Evolutionary conservation across 2,888 invertebrate genomes (phyloP), one percentile per base, ranked within the genome.

Genomic region (Drosophila rellima): DNA sequence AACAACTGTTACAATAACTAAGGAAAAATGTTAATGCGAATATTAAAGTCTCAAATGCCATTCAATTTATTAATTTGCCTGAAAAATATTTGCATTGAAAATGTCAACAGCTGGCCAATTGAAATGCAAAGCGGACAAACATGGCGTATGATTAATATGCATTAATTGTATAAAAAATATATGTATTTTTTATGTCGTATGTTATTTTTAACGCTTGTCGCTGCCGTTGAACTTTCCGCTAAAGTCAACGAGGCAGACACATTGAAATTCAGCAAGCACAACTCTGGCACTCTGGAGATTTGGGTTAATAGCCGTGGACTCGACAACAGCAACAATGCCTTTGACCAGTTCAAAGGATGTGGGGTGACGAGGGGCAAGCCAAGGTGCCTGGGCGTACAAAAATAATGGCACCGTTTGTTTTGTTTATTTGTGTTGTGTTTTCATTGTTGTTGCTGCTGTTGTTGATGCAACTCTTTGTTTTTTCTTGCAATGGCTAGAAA

Each of bases 261-360:
- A 77, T 70, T 76, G 68, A 78, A 79, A 79, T 59, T 76, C 72
- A 42, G 23, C 20, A 50, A 29, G 37, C 45, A 70, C 60, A 74
- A 64, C 72, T 75, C 81, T 74, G 83, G 70, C 86, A 82, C 90
- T 89, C 78, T 61, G 64, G 89, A 80, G 88, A 90, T 90, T 90
- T 90, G 82, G 91, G 90, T 91, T 90, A 90, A 90, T 84, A 90
- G 90, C 90, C 86, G 77, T 42, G 54, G 31, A 66, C 65, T 62
- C 62, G 45, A 35, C 59, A 52, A 50, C 42, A 70, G 42, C 51
- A 66, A 73, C 77, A 74, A 74, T 71, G 61, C 54, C 54, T 72
- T 63, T 74, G 45, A 52, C 79, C 62, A 65, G 69, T 52, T 48
- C 59, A 61, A 61, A 47, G 15, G 15, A 15, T 7, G 10, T n/a